phyloP scores from a whole-genome alignment of 1,140 invertebrate genomes.

The Rhysida immarginata region DNA sequence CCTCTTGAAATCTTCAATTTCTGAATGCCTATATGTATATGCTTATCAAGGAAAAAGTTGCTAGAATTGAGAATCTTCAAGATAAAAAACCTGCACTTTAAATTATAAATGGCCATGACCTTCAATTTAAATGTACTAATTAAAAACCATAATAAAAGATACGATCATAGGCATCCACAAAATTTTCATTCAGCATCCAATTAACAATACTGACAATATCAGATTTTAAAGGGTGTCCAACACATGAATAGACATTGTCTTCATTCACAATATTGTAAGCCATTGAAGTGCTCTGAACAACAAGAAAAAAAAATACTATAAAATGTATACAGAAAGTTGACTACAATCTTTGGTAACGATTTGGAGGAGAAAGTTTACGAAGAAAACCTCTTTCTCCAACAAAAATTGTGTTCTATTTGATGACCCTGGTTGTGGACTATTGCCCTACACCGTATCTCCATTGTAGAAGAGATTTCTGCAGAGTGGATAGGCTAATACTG shows the following conservation, averaged over 20 bases:
- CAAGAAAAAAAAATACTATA: not conserved
- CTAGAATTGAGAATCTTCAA: no score
- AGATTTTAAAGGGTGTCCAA: conserved; percentile 78
- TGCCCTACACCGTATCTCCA: no score
- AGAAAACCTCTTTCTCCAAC: no score
- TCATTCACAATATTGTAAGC: conserved; percentile 76
- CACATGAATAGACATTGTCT: conserved; percentile 87
- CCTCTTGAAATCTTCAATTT: conserved; percentile 72
- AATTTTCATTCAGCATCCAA: conserved; percentile 75
- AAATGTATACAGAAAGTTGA: no score
- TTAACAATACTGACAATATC: conserved; percentile 82
- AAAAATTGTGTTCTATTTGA: no score
- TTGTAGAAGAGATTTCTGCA: no score
- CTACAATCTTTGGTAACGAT: no score
- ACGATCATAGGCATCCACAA: conserved; percentile 66
- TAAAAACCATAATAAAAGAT: conserved; percentile 37
- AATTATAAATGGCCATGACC: not conserved
- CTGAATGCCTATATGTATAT: conserved; percentile 49
- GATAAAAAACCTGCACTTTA: not conserved
- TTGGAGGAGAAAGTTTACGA: no score
- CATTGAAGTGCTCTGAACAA: conserved; percentile 66
- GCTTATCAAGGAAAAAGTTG: not conserved
- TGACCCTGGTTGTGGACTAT: no score
- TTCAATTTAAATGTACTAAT: not conserved
- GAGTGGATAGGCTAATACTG: not conserved